A percentile compares a stretch with the other conserved stretches of the same genome.
These are phyloP conservation scores for Galeruca laticollis DNA, from an alignment of 2,888 invertebrate species.

Conservation along the genomic window DNA sequence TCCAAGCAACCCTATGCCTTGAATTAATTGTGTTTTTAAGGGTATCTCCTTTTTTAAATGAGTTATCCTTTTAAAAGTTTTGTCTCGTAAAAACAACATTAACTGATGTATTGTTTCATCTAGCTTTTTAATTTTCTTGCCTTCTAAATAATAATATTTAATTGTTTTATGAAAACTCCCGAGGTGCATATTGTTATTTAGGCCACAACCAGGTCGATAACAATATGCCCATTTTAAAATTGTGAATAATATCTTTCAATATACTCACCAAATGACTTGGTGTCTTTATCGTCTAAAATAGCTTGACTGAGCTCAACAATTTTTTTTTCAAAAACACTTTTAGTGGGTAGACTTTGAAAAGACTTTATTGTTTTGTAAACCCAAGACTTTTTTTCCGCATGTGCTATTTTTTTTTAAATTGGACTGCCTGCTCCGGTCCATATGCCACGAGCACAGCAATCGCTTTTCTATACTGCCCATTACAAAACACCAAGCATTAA, in stretches of 20 bases:
- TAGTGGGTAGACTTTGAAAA: background rate
- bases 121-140: slow-evolving; percentile 11
- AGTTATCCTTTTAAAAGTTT: slow-evolving; percentile 11
- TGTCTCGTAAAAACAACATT: slow-evolving; percentile 3
- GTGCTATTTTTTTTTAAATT: slow-evolving; percentile 21
- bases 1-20: background rate
- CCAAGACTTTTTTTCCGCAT: background rate
- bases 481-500: slow-evolving; percentile 17
- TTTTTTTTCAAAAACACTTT: background rate
- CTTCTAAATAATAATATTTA: too few relatives aligned
- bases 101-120: slow-evolving; percentile 8
- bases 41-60: slow-evolving; percentile 5
- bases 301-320: background rate
- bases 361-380: background rate
- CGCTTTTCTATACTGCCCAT: slow-evolving; percentile 6
- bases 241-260: too few relatives aligned
- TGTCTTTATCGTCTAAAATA: slow-evolving; percentile 5
- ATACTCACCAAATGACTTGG: too few relatives aligned
- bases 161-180: too few relatives aligned
- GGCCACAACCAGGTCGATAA: too few relatives aligned
- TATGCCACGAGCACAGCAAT: slow-evolving; percentile 17
- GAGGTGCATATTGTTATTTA: too few relatives aligned
- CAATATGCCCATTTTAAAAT: too few relatives aligned
- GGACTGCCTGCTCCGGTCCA: slow-evolving; percentile 14
- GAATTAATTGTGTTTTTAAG: too few relatives aligned